Evolutionary conservation across 1,140 invertebrate species (phyloP), one percentile per base, ranked within the genome.

Genomic region (Apis dorsata): DNA sequence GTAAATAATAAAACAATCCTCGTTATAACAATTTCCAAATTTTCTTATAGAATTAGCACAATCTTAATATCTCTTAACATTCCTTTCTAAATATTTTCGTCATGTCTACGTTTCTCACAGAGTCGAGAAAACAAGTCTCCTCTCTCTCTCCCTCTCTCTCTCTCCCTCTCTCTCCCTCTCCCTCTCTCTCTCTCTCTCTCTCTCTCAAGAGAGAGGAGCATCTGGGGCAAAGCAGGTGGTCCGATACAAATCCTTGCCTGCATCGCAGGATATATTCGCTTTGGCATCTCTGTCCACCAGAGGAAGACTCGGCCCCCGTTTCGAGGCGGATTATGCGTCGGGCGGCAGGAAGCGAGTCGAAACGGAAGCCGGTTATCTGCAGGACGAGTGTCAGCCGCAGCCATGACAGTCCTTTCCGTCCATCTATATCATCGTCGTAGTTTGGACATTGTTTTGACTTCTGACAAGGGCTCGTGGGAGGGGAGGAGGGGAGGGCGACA

Each of bases 321-420:
- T 80, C 70, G 55, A 53, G 44, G 53, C n/a, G 83, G 75, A 87
- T 87, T 87, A 88, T 88, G 70, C 73, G 75, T 71, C 72, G 85
- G 60, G 81, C 59, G 75, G 53, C 85, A 77, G 85, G 86, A 84
- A 85, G 60, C 49, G 24, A 7, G 49, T 70, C 55, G 70, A 63
- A 86, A 84, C 85, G 82, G 86, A 85, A 84, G 65, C 82, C 28
- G 60, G 85, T 86, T 84, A 86, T 88, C 86, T 81, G 57, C 12
- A 55, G 81, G 72, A 24, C 57, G 66, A 76, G 79, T 77, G 81
- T 87, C 85, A 87, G 60, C 59, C 81, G 49, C 59, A 51, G 34
- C 66, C 73, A 28, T 71, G 85, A 84, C 85, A 72, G 65, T 34
- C 68, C 85, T 74, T 86, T 86, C 86, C 77, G 85, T 74, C 60